A percentile compares a stretch with the other conserved stretches of the same genome.
These are phyloP conservation scores for Ceramica pisi DNA, from an alignment of 2,888 invertebrate genomes.

Conservation along the genomic window DNA sequence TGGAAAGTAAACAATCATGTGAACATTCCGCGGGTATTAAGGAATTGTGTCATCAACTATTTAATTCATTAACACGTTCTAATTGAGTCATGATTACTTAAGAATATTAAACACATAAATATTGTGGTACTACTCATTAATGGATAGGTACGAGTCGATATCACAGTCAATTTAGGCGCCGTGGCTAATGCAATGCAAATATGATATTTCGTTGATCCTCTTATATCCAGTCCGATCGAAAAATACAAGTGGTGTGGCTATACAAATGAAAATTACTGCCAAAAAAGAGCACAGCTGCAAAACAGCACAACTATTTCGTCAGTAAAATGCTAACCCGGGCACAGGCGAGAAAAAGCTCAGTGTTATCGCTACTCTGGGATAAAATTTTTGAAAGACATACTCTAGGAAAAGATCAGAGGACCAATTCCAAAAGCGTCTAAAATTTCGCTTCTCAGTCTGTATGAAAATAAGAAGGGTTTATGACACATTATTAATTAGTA, in stretches of 20 bases:
- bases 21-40: constrained; percentile 73
- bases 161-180: constrained; percentile 37
- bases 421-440: too few species aligned
- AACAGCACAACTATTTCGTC: neutral
- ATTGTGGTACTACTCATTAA: constrained; percentile 37
- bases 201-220: constrained; percentile 1
- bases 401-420: neutral
- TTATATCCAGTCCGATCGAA: neutral
- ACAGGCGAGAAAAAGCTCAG: too few species aligned
- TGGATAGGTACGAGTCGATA: constrained; percentile 15
- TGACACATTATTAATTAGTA: too few species aligned
- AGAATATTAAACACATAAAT: constrained; percentile 43
- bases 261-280: constrained; percentile 1
- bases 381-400: neutral
- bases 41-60: constrained; percentile 73
- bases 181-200: constrained; percentile 28
- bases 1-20: constrained; percentile 68
- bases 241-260: neutral
- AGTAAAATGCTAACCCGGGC: too few species aligned
- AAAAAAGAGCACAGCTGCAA: neutral
- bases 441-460: too few species aligned
- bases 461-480: too few species aligned
- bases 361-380: too few species aligned
- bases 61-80: constrained; percentile 73
- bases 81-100: constrained; percentile 57